phyloP scores from a whole-genome alignment of 2,113 vertebrate species.

The Promerops cafer region DNA sequence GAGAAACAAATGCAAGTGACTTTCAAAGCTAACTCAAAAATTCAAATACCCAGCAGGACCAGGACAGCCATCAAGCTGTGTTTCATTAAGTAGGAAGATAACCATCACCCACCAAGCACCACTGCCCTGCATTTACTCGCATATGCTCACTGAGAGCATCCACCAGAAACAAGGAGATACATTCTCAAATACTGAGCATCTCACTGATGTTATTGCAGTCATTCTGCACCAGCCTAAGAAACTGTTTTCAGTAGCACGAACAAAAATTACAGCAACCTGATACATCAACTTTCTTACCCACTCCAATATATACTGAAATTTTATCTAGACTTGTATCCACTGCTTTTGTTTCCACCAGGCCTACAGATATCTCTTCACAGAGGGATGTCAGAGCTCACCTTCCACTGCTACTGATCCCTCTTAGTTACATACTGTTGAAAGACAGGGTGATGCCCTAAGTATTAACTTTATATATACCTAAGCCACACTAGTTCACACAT shows the following conservation, averaged over 20 bases:
- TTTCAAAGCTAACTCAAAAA: neutral
- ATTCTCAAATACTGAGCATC: neutral
- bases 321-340: neutral
- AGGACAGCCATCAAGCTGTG: neutral
- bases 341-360: neutral
- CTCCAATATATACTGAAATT: neutral
- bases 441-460: neutral
- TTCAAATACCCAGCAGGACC: neutral
- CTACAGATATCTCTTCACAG: neutral
- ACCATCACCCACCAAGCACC: neutral
- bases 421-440: neutral
- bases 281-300: neutral
- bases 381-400: neutral
- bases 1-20: neutral
- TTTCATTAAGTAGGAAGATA: neutral
- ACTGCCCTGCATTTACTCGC: rapidly evolving
- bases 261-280: neutral
- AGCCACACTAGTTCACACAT: neutral
- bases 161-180: neutral
- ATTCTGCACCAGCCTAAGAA: neutral
- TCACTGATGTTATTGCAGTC: neutral
- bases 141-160: neutral
- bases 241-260: neutral
- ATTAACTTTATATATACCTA: neutral
- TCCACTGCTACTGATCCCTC: neutral